These are phyloP conservation scores for Glaucidium brasilianum DNA, from an alignment of 2,113 vertebrate species.

Conservation along the genomic window DNA sequence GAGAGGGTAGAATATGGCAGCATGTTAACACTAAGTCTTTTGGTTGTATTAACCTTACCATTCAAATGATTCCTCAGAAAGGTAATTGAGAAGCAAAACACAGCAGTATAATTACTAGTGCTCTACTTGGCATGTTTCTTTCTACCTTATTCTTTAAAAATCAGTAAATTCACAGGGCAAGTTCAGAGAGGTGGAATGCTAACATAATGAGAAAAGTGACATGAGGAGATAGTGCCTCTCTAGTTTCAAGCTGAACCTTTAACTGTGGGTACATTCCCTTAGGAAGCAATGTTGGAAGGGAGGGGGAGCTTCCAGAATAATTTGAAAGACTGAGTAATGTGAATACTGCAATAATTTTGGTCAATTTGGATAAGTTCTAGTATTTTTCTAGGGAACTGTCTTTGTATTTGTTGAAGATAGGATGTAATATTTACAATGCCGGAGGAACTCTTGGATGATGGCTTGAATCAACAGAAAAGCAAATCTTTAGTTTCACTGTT, in stretches of 20 bases:
- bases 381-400: not conserved
- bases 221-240: not conserved
- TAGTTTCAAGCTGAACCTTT: not conserved
- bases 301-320: not conserved
- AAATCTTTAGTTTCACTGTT: not conserved
- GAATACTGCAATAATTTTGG: not conserved
- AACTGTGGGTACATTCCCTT: not conserved
- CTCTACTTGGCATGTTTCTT: not conserved
- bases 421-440: not conserved
- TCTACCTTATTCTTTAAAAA: not conserved
- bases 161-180: not conserved
- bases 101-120: not conserved
- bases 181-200: not conserved
- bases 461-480: not conserved
- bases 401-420: not conserved
- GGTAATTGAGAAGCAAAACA: not conserved
- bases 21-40: not conserved
- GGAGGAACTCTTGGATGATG: not conserved
- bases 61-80: not conserved
- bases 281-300: not conserved
- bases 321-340: not conserved
- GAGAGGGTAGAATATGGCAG: not conserved
- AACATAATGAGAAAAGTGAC: not conserved
- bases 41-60: not conserved
- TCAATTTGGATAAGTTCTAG: not conserved